phyloP scores from a whole-genome alignment of 2,888 invertebrate species.

The Chrysolina oricalcia region DNA sequence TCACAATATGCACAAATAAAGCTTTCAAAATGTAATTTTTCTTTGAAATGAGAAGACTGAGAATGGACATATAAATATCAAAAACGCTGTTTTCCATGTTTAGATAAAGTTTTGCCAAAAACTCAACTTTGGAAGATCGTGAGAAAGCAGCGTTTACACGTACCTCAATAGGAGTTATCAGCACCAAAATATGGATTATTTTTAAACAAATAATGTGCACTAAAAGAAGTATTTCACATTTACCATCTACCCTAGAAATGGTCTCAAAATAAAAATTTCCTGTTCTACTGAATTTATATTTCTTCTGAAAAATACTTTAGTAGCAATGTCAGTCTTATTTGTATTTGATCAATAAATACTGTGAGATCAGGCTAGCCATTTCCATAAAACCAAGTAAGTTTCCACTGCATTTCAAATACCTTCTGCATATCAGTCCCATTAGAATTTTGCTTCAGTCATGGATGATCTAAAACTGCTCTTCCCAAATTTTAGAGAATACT shows the following conservation, averaged over 20 bases:
- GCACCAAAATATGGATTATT: not conserved
- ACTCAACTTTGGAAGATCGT: too few species aligned
- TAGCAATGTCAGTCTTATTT: conserved; percentile 16
- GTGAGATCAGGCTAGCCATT: conserved; percentile 18
- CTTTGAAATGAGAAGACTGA: too few species aligned
- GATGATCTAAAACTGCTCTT: too few species aligned
- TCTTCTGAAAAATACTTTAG: not conserved
- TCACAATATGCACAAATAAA: too few species aligned
- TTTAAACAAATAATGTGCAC: not conserved
- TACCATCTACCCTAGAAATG: conserved; percentile 8
- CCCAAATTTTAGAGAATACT: too few species aligned
- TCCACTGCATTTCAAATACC: not conserved
- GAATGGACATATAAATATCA: too few species aligned
- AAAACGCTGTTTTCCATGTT: too few species aligned
- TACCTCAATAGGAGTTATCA: not conserved
- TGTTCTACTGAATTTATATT: not conserved
- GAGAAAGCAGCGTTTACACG: too few species aligned
- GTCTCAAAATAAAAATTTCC: conserved; percentile 16
- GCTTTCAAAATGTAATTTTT: too few species aligned
- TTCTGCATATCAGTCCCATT: not conserved
- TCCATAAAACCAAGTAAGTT: not conserved
- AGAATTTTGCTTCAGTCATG: not conserved
- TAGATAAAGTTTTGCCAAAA: too few species aligned
- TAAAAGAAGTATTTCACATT: not conserved
- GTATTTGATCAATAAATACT: not conserved